Conservation (phyloP, 2,888 invertebrate genomes). For the Octonoba sinensis region DNA sequence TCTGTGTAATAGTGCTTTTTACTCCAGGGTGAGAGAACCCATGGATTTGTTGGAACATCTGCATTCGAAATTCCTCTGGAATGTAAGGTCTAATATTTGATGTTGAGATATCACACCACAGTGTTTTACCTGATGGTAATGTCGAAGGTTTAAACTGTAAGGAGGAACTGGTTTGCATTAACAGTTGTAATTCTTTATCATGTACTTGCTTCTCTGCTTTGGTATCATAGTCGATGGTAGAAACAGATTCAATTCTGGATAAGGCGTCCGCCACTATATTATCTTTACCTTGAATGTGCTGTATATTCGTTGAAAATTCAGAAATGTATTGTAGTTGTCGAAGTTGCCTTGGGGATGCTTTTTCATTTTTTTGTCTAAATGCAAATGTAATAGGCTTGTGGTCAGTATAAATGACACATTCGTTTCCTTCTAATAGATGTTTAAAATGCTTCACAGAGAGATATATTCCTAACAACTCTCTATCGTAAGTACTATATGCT, state of each 20-base stretch:
- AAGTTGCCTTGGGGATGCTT: slow-evolving; percentile 69
- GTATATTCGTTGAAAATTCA: slow-evolving; percentile 70
- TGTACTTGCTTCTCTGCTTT: slow-evolving; percentile 10
- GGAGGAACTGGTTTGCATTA: not conserved
- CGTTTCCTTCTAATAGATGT: slow-evolving; percentile 18
- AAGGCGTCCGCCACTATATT: slow-evolving; percentile 55
- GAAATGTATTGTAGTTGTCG: slow-evolving; percentile 67
- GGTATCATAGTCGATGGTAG: slow-evolving; percentile 3
- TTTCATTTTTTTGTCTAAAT: slow-evolving; percentile 5
- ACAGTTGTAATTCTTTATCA: slow-evolving; percentile 2
- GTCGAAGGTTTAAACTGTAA: not conserved
- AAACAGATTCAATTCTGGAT: slow-evolving; percentile 24
- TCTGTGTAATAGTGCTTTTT: slow-evolving; percentile 15
- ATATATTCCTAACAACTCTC: slow-evolving; percentile 17
- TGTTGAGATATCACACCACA: slow-evolving; percentile 22
- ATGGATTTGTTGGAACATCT: slow-evolving; percentile 13
- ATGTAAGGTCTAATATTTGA: slow-evolving; percentile 12
- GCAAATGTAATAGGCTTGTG: slow-evolving; percentile 2
- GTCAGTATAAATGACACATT: slow-evolving; percentile 4
- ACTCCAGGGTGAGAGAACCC: slow-evolving; percentile 5
- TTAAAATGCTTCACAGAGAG: slow-evolving; percentile 35
- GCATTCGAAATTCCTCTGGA: slow-evolving; percentile 1
- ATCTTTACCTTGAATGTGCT: slow-evolving; percentile 67
- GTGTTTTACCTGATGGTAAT: slow-evolving; percentile 1
- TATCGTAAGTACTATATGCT: slow-evolving; percentile 21